These are phyloP conservation scores for Drosophila peninsularis DNA, from an alignment of 2,888 invertebrate species.

Conservation along the genomic window DNA sequence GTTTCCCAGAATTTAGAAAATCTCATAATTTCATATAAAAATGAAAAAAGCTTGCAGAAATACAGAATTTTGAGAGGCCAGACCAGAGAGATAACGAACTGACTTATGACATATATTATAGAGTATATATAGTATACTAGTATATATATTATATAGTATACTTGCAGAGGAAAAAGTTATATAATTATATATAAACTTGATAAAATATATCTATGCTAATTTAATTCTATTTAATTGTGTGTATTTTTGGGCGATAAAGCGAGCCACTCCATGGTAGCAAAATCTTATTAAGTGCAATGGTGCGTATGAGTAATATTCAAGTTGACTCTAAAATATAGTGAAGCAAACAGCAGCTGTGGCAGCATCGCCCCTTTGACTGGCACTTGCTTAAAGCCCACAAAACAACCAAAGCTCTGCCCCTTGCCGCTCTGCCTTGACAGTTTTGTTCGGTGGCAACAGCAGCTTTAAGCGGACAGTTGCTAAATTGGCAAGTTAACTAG, in stretches of 20 bases:
- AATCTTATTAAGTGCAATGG: constrained; percentile 64
- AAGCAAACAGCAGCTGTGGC: constrained; percentile 35
- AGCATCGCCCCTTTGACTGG: constrained; percentile 26
- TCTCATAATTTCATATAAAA: constrained; percentile 1
- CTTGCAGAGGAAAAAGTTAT: too few species aligned
- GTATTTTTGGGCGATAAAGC: background rate
- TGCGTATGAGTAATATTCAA: constrained; percentile 71
- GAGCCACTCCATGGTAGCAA: constrained; percentile 1
- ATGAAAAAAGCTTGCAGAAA: background rate
- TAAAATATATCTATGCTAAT: constrained; percentile 56
- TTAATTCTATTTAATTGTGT: constrained; percentile 56
- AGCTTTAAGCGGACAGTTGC: constrained; percentile 36
- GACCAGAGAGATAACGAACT: background rate
- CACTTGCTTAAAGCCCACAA: constrained; percentile 15
- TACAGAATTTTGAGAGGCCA: background rate
- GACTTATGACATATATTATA: too few species aligned
- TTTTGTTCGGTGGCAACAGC: constrained; percentile 29
- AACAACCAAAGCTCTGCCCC: constrained; percentile 5
- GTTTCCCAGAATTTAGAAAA: constrained; percentile 9
- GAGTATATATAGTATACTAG: too few species aligned
- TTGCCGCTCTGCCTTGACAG: constrained; percentile 55
- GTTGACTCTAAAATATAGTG: constrained; percentile 46
- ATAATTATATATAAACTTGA: background rate
- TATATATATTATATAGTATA: too few species aligned
- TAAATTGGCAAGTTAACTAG: constrained; percentile 42